Evolutionary conservation across 2,888 invertebrate species (phyloP).

Genomic region (Caenorhabditis sp.): DNA sequence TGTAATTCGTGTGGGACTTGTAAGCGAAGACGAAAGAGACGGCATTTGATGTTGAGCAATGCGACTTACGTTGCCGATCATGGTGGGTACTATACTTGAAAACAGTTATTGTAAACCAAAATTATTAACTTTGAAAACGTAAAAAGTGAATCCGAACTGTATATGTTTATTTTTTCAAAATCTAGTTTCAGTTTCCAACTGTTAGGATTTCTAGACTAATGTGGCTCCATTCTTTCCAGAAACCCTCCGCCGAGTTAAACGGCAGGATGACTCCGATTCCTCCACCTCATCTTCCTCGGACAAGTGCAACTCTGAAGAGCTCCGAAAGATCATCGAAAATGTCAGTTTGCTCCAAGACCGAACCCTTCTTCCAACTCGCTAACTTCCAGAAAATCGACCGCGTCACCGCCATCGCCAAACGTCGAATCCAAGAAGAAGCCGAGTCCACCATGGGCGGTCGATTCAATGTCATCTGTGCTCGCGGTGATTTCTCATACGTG

Average conservation of each 20-base stretch:
- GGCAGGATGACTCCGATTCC: slow-evolving; percentile 1
- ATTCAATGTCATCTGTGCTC: slow-evolving; percentile 72
- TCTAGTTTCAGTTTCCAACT: too few species aligned
- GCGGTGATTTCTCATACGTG: slow-evolving; percentile 74
- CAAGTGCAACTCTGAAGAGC: slow-evolving; percentile 66
- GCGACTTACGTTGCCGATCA: slow-evolving; percentile 67
- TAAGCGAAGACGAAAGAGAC: slow-evolving; percentile 14
- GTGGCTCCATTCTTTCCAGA: too few species aligned
- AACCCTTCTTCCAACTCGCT: background rate
- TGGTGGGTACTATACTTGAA: too few species aligned
- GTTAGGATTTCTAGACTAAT: too few species aligned
- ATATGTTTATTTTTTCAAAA: too few species aligned
- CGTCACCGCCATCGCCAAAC: slow-evolving; percentile 70
- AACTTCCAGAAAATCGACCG: slow-evolving; percentile 73
- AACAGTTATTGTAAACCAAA: too few species aligned
- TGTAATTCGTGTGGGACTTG: slow-evolving; percentile 60
- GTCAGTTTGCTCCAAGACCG: slow-evolving; percentile 5
- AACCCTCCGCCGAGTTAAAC: slow-evolving; percentile 15
- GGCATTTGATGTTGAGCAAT: slow-evolving; percentile 60
- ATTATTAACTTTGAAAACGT: too few species aligned
- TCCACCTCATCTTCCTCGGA: background rate
- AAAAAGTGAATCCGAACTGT: too few species aligned
- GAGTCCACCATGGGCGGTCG: slow-evolving; percentile 56
- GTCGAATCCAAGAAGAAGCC: slow-evolving; percentile 70
- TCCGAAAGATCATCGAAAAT: slow-evolving; percentile 66